Evolutionary conservation across 2,797 vertebrate species (phyloP), one percentile per base, ranked within the genome.

Genomic region (Choloepus didactylus): DNA sequence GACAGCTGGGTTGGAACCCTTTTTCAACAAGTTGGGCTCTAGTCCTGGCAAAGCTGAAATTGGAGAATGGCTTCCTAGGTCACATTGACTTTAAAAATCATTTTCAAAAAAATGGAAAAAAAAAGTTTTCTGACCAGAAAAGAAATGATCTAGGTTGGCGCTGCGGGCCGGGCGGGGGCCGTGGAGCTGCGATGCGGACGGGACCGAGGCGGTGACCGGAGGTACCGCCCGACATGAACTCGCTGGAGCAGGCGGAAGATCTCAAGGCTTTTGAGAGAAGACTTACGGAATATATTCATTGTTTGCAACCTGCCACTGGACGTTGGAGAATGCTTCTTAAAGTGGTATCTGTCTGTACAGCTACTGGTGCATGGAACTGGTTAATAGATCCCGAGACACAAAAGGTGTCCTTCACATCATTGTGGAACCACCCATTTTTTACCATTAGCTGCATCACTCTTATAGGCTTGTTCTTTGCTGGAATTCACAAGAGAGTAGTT

Each of bases 341-440:
- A 44, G 41, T 44, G 41, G 41, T 44, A 44, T 44, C 41, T 44
- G 41, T 44, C 41, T 44, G 6, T 44, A 44, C 41, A 44, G 41
- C 41, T 44, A 44, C 41, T 44, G 41, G 41, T 44, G 41, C 41
- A 44, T 44, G 41, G 41, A 44, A 44, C 41, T 44, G 41, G 41
- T 44, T 44, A 44, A 44, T 44, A 44, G 41, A 44, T 44, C 41
- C 41, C 41, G 41, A 44, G 41, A 44, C 41, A 44, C 41, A 44
- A 44, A 44, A 99, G 99, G 99, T 99, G 35, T 99, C 99, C 8
- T 99, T 99, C 97, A 99, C 99, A 0, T 99, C 99, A 0, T 97
- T 99, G 72, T 99, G 99, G 99, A 99, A 99, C 98, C 99, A 99
- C 97, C 99, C 99, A 0, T 99, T 99, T 98, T 99, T 99, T 98